Evolutionary conservation across 2,113 vertebrate species (phyloP).

Genomic region (Mellivora capensis): DNA sequence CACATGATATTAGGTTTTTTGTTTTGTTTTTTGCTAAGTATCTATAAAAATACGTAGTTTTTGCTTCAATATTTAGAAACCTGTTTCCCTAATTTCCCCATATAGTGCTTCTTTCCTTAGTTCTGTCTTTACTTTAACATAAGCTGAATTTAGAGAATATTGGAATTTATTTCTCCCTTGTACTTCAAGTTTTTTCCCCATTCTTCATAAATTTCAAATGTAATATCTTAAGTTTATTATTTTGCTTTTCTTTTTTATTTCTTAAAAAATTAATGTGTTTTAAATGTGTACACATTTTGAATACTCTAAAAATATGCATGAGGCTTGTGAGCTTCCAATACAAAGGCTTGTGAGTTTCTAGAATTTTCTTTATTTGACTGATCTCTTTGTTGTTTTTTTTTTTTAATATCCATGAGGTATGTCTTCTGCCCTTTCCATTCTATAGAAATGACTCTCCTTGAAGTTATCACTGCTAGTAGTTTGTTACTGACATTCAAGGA

Average conservation of each 20-base stretch:
- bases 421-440: neutral
- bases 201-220: neutral
- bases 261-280: neutral
- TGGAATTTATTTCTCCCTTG: neutral
- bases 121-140: neutral
- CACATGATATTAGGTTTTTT: neutral
- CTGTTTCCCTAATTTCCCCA: neutral
- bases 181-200: neutral
- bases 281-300: neutral
- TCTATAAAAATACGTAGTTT: neutral
- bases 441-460: neutral
- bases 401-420: neutral
- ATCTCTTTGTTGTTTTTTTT: neutral
- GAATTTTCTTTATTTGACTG: neutral
- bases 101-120: neutral
- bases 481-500: neutral
- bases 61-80: neutral
- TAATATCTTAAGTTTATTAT: neutral
- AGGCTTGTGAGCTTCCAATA: neutral
- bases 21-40: neutral
- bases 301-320: neutral
- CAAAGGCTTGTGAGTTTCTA: neutral
- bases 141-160: neutral
- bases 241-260: neutral
- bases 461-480: neutral